These are phyloP conservation scores for Melipona quadrifasciata DNA, from an alignment of 1,140 invertebrate genomes.

Conservation along the genomic window DNA sequence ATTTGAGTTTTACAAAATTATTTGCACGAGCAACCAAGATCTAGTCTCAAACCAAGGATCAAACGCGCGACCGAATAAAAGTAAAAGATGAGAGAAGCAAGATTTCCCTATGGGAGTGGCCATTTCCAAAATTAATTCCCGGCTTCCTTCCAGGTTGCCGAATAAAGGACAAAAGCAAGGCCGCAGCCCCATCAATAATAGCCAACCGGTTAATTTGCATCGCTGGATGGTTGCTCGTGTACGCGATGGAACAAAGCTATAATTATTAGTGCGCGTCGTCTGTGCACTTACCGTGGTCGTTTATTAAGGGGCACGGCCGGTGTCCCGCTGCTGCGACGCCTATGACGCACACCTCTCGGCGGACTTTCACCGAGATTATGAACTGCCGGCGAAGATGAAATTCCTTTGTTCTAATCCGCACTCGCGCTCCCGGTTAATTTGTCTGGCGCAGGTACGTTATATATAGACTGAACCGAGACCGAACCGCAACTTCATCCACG, in stretches of 20 bases:
- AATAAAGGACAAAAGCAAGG: conserved; percentile 24
- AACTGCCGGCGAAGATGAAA: conserved; percentile 72
- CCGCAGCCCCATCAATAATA: conserved; percentile 33
- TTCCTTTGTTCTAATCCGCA: conserved; percentile 73
- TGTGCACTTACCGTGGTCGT: conserved; percentile 75
- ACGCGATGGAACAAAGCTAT: conserved; percentile 75
- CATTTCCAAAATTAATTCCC: conserved; percentile 21
- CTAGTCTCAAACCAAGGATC: neutral
- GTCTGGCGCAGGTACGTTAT: conserved; percentile 63
- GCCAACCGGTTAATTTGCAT: conserved; percentile 73
- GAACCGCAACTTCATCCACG: conserved; percentile 6
- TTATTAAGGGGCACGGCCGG: conserved; percentile 72
- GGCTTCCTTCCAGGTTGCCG: conserved; percentile 30
- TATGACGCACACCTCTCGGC: conserved; percentile 29
- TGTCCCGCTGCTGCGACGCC: conserved; percentile 39
- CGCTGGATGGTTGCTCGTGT: conserved; percentile 62
- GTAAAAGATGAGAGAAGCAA: neutral
- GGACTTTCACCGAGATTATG: conserved; percentile 65
- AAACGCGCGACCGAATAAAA: neutral
- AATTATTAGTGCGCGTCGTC: conserved; percentile 82
- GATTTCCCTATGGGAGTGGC: no score
- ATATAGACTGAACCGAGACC: conserved; percentile 33
- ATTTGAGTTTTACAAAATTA: neutral
- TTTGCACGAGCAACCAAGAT: neutral
- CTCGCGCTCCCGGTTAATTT: conserved; percentile 72